Evolutionary conservation across 30 jellyfish, hydroid and myxozoan species (phyloP), one percentile per base, ranked within the genome.

Genomic region (Hydractinia symbiolongicarpus): DNA sequence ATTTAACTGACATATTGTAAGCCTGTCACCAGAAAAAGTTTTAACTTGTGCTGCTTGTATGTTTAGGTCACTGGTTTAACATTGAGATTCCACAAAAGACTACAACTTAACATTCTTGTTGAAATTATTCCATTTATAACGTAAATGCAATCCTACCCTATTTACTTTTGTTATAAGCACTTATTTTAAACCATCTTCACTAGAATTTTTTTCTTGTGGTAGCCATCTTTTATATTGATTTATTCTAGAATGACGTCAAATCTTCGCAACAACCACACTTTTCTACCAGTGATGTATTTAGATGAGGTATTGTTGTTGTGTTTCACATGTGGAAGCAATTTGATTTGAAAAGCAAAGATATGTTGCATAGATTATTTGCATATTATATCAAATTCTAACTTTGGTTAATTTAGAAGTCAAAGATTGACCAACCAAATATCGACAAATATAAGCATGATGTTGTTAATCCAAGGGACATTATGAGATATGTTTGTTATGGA

Each of bases 51-150:
- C 50, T 54, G 56, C 6, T 49, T 17, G 81, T 73, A 4, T n/a
- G n/a, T 16, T n/a, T 61, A 89, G 97, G 87, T 82, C 82, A 89
- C 97, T 75, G 97, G 95, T 44, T 77, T 85, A 58, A 89, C 97
- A 6, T 84, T 89, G 97, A 80, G 82, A 44, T 95, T 93, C 4
- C 71, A n/a, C 86, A 89, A 89, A 72, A 19, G 97, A 62, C 82
- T 89, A 58, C 97, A 89, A 81, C 79, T 85, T n/a, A 89, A 89
- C 76, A 69, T 89, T 57, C 66, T 56, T 10, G 83, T 79, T 53
- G 53, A 66, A 54, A 17, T 67, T 15, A 76, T 30, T n/a, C 60
- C 40, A 71, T 81, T 73, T 72, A 60, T 51, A 6, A 53, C 67
- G 95, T 86, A 66, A 61, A 30, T 30, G 44, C 44, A 30, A 2